These are phyloP conservation scores for Ectropis crepuscularia DNA, from an alignment of 2,888 invertebrate species.

Conservation along the genomic window DNA sequence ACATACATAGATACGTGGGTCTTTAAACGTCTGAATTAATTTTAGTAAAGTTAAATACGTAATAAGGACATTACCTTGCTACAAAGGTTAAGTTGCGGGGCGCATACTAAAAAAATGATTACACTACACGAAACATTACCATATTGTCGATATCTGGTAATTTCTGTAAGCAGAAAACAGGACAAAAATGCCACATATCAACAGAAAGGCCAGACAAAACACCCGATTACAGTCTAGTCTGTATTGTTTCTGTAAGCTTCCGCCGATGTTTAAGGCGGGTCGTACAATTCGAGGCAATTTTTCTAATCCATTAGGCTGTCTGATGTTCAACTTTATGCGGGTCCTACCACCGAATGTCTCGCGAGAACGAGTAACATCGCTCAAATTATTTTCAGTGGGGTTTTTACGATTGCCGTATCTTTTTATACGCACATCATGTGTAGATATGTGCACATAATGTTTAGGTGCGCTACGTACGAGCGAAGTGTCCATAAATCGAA, in stretches of 20 bases:
- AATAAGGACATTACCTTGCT: too few relatives aligned
- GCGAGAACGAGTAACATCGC: slow-evolving; percentile 78
- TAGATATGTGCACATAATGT: slow-evolving; percentile 80
- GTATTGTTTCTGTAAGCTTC: slow-evolving; percentile 69
- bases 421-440: slow-evolving; percentile 82
- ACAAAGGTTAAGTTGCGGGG: too few relatives aligned
- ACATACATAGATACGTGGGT: too few relatives aligned
- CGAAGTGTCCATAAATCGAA: slow-evolving; percentile 78
- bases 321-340: slow-evolving; percentile 81
- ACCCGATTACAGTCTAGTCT: slow-evolving; percentile 64
- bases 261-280: slow-evolving; percentile 65
- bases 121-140: slow-evolving; percentile 24
- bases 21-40: too few relatives aligned
- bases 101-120: not conserved
- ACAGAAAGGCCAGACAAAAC: slow-evolving; percentile 51
- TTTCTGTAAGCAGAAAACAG: slow-evolving; percentile 42
- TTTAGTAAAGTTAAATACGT: too few relatives aligned
- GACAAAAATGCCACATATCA: slow-evolving; percentile 56
- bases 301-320: slow-evolving; percentile 83
- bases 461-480: slow-evolving; percentile 72
- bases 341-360: slow-evolving; percentile 80
- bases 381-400: slow-evolving; percentile 83
- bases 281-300: slow-evolving; percentile 78
- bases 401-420: slow-evolving; percentile 83
- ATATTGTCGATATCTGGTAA: slow-evolving; percentile 45